Conservation (phyloP, 2,797 vertebrate genomes). For the Syngnathus rostellatus region DNA sequence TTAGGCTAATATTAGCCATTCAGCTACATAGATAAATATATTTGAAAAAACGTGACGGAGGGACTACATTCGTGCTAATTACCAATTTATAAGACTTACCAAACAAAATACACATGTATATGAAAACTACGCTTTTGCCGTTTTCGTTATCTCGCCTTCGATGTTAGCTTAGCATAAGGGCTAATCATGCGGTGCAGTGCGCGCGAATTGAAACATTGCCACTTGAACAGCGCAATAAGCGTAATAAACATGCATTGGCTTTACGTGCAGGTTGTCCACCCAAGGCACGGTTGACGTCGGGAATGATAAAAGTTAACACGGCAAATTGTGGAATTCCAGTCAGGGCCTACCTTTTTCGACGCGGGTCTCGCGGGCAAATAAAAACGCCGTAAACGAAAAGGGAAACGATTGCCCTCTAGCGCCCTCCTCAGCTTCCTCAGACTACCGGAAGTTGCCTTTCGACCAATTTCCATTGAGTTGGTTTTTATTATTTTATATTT, state of each 20-base stretch:
- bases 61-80: not conserved
- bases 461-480: not conserved
- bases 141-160: not conserved
- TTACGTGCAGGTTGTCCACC: not conserved
- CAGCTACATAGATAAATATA: not conserved
- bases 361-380: not conserved
- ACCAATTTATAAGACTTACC: too few species aligned
- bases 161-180: not conserved
- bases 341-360: not conserved
- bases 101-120: not conserved
- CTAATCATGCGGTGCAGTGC: not conserved
- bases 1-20: not conserved
- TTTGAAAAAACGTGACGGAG: too few species aligned
- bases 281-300: not conserved
- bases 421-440: not conserved
- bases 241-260: not conserved
- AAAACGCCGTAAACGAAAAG: not conserved
- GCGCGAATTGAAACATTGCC: not conserved
- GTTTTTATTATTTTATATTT: not conserved
- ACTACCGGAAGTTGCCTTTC: not conserved
- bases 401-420: not conserved
- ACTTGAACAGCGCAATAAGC: not conserved
- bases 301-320: not conserved
- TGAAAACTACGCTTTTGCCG: not conserved
- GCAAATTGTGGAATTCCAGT: not conserved